Conservation (phyloP, 2,113 vertebrate genomes). For the Cichladusa arquata region DNA sequence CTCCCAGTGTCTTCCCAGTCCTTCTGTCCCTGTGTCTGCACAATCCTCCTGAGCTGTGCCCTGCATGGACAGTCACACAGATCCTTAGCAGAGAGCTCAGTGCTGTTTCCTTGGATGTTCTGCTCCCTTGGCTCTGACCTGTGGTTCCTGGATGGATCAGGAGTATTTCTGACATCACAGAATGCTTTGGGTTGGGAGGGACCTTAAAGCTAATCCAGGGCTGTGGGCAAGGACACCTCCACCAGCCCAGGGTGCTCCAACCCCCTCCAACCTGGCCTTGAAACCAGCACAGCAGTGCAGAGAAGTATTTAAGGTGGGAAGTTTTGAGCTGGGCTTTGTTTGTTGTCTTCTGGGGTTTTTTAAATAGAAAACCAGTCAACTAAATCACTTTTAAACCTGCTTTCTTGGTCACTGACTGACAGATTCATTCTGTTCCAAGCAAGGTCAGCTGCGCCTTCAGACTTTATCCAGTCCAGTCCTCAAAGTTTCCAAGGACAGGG, state of each 20-base stretch:
- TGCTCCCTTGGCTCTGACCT: background rate
- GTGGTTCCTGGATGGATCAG: background rate
- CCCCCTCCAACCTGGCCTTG: background rate
- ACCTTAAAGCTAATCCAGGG: background rate
- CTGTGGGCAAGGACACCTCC: background rate
- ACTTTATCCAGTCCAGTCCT: background rate
- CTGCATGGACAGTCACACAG: background rate
- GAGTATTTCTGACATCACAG: background rate
- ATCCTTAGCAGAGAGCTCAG: background rate
- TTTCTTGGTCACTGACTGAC: background rate
- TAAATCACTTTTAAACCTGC: background rate
- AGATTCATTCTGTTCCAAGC: background rate
- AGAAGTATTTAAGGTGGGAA: background rate
- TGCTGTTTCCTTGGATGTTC: background rate
- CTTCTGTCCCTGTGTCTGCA: background rate
- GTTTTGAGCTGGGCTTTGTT: background rate
- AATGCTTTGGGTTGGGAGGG: background rate
- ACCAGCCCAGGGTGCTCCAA: background rate
- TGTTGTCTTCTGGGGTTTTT: background rate
- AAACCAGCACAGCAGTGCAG: background rate
- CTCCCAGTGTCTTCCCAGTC: background rate
- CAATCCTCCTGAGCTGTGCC: background rate
- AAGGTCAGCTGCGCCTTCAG: background rate
- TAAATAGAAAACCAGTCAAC: background rate
- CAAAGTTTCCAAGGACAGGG: background rate